A percentile compares a stretch with the other conserved stretches of the same genome.
These are phyloP conservation scores for Brachypteracias leptosomus DNA, from an alignment of 2,113 vertebrate genomes.

Conservation along the genomic window DNA sequence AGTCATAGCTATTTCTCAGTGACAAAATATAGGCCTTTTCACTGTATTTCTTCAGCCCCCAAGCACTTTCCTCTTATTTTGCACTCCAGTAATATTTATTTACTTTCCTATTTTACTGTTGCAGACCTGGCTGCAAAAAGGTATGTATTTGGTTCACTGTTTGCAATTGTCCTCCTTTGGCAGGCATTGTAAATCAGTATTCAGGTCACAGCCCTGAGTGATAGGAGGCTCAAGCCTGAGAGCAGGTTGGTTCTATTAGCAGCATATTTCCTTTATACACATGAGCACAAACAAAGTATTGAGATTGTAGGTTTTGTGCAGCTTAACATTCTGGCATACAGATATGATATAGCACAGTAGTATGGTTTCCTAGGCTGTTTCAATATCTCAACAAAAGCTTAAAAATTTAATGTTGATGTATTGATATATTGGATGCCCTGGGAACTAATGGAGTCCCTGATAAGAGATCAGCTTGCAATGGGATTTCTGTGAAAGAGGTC, in stretches of 20 bases:
- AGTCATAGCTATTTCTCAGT: background rate
- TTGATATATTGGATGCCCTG: too few relatives aligned
- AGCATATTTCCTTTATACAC: background rate
- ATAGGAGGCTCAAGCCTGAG: background rate
- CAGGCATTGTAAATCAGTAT: background rate
- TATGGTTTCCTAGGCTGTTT: background rate
- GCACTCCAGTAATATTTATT: background rate
- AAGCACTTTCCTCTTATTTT: background rate
- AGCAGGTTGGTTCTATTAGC: background rate
- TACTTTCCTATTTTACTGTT: background rate
- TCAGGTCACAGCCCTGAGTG: background rate
- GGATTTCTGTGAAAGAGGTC: background rate
- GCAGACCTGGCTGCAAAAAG: background rate
- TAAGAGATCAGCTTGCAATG: too few relatives aligned
- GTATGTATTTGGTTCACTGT: background rate
- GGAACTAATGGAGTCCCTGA: too few relatives aligned
- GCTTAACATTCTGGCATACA: background rate
- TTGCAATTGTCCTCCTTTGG: background rate
- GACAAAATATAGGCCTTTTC: background rate
- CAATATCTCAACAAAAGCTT: too few relatives aligned
- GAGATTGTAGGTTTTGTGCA: rapidly evolving
- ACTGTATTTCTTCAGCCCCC: background rate
- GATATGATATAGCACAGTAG: background rate
- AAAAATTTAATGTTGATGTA: too few relatives aligned
- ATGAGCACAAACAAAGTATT: background rate